Evolutionary conservation across 2,888 invertebrate genomes (phyloP).

Genomic region (Pharmacophagus antenor): DNA sequence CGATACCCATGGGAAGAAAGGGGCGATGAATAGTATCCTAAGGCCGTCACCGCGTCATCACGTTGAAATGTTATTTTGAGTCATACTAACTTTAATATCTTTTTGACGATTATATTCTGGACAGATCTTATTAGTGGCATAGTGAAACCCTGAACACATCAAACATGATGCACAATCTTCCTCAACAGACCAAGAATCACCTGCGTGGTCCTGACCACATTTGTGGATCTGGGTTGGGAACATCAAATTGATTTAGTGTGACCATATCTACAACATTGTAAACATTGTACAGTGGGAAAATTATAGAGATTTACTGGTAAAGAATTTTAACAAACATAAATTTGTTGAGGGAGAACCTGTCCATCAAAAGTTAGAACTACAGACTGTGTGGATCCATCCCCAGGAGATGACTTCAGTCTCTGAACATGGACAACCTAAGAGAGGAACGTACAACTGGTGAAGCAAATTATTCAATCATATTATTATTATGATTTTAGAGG

Average conservation of each 20-base stretch:
- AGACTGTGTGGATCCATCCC: neutral
- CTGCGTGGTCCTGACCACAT: conserved; percentile 3
- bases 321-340: conserved; percentile 12
- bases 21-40: no score
- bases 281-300: conserved; percentile 7
- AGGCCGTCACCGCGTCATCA: no score
- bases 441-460: neutral
- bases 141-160: conserved; percentile 10
- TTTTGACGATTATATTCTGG: conserved; percentile 7
- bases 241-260: no score
- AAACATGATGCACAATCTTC: conserved; percentile 8
- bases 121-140: conserved; percentile 4
- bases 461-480: conserved; percentile 3
- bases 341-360: conserved; percentile 1
- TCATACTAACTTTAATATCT: conserved; percentile 7
- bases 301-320: conserved; percentile 6
- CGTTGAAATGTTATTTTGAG: conserved; percentile 3
- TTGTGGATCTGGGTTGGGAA: no score
- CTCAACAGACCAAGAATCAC: neutral
- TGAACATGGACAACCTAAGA: neutral
- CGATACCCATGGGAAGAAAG: no score
- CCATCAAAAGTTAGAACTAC: conserved; percentile 3
- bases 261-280: neutral
- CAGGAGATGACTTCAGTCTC: neutral
- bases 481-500: neutral